A percentile compares a stretch with the other conserved stretches of the same genome.
phyloP scores from a whole-genome alignment of 1,140 invertebrate genomes.

The Heliconius nattereri region DNA sequence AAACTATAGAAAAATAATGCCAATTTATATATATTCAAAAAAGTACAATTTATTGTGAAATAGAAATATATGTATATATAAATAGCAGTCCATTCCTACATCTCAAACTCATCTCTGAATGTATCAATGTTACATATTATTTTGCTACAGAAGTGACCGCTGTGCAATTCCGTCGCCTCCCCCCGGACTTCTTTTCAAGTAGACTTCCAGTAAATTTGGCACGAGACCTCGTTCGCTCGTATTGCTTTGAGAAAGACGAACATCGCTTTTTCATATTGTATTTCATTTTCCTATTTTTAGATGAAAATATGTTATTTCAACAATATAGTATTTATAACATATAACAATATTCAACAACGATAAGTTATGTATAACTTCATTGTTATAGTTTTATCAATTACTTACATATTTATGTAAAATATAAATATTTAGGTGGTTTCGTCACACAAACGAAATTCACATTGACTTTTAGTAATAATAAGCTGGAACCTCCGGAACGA shows the following conservation, averaged over 20 bases:
- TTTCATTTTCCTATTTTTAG: constrained; percentile 22
- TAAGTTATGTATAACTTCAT: background rate
- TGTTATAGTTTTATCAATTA: too few species aligned
- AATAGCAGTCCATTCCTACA: background rate
- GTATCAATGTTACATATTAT: background rate
- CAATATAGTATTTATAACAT: background rate
- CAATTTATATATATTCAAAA: background rate
- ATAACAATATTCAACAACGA: too few species aligned
- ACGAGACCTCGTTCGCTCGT: constrained; percentile 39
- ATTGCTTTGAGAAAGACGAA: constrained; percentile 36
- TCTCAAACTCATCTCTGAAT: background rate
- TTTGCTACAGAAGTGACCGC: constrained; percentile 33
- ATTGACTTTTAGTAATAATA: too few species aligned
- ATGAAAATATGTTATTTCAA: constrained; percentile 11
- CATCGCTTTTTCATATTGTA: constrained; percentile 39
- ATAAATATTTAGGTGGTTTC: too few species aligned
- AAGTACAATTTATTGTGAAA: background rate
- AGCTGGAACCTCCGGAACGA: too few species aligned
- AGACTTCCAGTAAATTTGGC: constrained; percentile 61
- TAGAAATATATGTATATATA: background rate
- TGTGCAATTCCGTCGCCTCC: constrained; percentile 38
- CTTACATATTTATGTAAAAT: too few species aligned
- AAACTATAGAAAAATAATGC: too few species aligned
- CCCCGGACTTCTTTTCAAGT: constrained; percentile 58
- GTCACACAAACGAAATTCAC: too few species aligned